Base-by-base conservation (phyloP, 53 echinoderm and acorn worm genomes). In the Arbacia lixula region DNA sequence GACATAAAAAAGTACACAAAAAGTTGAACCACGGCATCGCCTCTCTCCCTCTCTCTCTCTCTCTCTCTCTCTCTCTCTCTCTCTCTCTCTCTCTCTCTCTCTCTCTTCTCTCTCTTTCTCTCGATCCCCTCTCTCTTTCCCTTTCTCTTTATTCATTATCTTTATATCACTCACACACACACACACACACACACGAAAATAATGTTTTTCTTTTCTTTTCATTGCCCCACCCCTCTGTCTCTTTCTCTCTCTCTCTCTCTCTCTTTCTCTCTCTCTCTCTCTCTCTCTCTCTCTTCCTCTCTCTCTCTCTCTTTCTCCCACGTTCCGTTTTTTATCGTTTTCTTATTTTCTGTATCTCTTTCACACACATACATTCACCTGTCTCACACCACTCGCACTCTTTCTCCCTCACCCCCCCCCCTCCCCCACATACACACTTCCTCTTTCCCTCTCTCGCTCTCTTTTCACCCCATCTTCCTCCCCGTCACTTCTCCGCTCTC, bases 1-100 rank as follows among this genome's bases (percentile, higher is more conserved):
- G 29, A 28, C 64, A 32, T 34, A 4, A 43, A 68, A 66, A 69
- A 69, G 69, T 69, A 69, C 69, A 69, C 1, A 21, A 17, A 27
- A 41, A 5, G 40, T 43, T n/a, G 41, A 26, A 21, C 35, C 9
- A n/a, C 36, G 35, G 17, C 37, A 1, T 17, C 28, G 25, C 32
- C 20, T 26, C 29, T 14, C 14, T 25, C 61, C 20, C 29, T 24
- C 27, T 24, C 19, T 6, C 34, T 64, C 36, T 32, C 9, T 64
- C 17, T 32, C 33, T 33, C 11, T 33, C 34, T 33, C 64, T 34
- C 6, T 60, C 60, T 5, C 25, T 17, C 64, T 34, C 64, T 25
- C 36, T 34, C 34, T 63, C 63, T 31, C 31, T 62, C 62, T 34
- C 32, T 12, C 63, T 63, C 6, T 29, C 9, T 30, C 62, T 62